Evolutionary conservation across 1,140 invertebrate species (phyloP), one percentile per base, ranked within the genome.

Genomic region (Drosophila nikananu): DNA sequence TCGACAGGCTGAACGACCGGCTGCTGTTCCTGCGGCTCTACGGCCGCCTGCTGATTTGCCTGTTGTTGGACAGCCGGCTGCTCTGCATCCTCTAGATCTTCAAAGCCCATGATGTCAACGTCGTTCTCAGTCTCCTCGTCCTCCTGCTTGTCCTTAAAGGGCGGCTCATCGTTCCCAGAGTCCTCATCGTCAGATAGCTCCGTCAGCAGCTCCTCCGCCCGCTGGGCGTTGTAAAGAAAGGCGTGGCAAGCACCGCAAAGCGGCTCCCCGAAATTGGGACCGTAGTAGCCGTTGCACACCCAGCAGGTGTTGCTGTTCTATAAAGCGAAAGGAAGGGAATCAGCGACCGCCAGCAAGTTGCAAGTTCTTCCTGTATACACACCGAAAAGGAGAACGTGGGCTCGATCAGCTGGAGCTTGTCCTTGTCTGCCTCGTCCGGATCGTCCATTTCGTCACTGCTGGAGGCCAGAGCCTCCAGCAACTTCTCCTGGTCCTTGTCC

Each of bases 151-250:
- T 93, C 91, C 67, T 92, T 93, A 25, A 92, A 93, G 49, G 95
- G 96, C n/a, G 97, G 97, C 92, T 99, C 97, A 92, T 99, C 98
- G 92, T 98, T 99, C 5, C 98, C 98, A 1, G 97, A 98, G 92
- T 99, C 98, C 86, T 97, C 97, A 82, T 98, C 97, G 92, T 98
- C 97, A 21, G 96, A 97, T 94, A 98, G 97, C 95, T 98, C 81
- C 21, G 86, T 83, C 19, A 87, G 51, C 52, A 90, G 52, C 35
- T 93, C 81, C 42, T 93, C 92, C 4, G 91, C 83, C n/a, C 91
- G 70, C 49, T 92, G 84, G 93, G 97, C 95, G 80, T 97, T 96
- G 92, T 97, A 98, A 7, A 99, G 93, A 94, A 98, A 99, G 55
- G 97, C 94, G 93, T 99, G 98, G 89, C 98, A 99, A 2, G 97